These are phyloP conservation scores for Clarias macrocephalus DNA, from an alignment of 2,113 vertebrate species.

Conservation along the genomic window DNA sequence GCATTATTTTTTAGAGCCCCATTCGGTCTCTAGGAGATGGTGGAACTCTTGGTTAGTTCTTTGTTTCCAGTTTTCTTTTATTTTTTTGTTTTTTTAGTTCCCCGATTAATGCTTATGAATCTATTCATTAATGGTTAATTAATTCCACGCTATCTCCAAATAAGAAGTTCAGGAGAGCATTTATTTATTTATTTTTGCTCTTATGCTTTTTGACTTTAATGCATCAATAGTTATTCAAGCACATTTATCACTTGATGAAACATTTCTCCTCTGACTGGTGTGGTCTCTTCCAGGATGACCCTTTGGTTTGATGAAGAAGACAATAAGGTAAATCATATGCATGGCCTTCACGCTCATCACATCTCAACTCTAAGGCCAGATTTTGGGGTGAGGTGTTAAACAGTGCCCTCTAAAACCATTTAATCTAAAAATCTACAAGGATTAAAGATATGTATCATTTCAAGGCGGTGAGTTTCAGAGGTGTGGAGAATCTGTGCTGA, in stretches of 20 bases:
- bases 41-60: no score
- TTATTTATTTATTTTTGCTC: not conserved
- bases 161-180: not conserved
- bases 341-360: no score
- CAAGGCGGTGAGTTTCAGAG: not conserved
- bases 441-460: not conserved
- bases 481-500: not conserved
- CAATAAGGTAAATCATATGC: no score
- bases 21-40: no score
- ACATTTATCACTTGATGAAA: not conserved
- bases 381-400: not conserved
- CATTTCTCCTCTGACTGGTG: not conserved
- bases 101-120: no score
- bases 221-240: not conserved
- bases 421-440: not conserved
- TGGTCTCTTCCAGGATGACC: not conserved
- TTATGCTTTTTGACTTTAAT: not conserved
- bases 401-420: not conserved
- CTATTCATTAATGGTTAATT: no score
- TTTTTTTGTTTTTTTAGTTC: no score
- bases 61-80: no score
- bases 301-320: no score
- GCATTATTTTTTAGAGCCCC: no score
- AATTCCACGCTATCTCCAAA: no score
- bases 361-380: no score